Conservation (phyloP, 2,888 invertebrate genomes). For the Parnassius smintheus region DNA sequence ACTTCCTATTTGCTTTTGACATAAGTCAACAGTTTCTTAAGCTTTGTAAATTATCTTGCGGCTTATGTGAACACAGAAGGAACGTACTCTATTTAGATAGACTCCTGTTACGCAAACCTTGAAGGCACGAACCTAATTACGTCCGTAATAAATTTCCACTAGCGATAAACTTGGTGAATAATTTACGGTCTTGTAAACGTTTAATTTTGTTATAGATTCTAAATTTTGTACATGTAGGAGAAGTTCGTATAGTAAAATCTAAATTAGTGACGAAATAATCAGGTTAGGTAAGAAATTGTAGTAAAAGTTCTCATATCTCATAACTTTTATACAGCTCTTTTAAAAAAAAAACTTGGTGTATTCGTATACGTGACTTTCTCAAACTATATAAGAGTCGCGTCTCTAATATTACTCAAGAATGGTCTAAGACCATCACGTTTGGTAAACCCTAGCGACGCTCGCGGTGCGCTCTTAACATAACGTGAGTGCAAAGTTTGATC, state of each 20-base stretch:
- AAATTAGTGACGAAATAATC: not conserved
- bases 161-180: slow-evolving; percentile 70
- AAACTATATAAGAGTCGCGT: slow-evolving; percentile 3
- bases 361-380: not conserved
- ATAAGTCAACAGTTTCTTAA: slow-evolving; percentile 27
- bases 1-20: slow-evolving; percentile 43
- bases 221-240: slow-evolving; percentile 40
- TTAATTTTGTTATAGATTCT: slow-evolving; percentile 60
- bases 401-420: slow-evolving; percentile 27
- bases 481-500: slow-evolving; percentile 51
- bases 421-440: slow-evolving; percentile 34
- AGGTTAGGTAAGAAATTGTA: no score
- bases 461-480: slow-evolving; percentile 33
- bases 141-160: slow-evolving; percentile 71
- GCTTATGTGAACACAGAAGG: slow-evolving; percentile 43
- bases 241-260: slow-evolving; percentile 27
- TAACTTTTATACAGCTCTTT: no score
- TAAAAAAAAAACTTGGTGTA: no score
- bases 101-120: slow-evolving; percentile 59
- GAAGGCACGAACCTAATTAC: slow-evolving; percentile 68
- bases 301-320: no score
- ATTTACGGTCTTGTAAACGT: slow-evolving; percentile 67
- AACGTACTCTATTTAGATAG: slow-evolving; percentile 56
- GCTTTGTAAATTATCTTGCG: slow-evolving; percentile 11
- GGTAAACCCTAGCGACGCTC: slow-evolving; percentile 36